phyloP scores from a whole-genome alignment of 1,140 invertebrate species.

The Penaeus vannamei region DNA sequence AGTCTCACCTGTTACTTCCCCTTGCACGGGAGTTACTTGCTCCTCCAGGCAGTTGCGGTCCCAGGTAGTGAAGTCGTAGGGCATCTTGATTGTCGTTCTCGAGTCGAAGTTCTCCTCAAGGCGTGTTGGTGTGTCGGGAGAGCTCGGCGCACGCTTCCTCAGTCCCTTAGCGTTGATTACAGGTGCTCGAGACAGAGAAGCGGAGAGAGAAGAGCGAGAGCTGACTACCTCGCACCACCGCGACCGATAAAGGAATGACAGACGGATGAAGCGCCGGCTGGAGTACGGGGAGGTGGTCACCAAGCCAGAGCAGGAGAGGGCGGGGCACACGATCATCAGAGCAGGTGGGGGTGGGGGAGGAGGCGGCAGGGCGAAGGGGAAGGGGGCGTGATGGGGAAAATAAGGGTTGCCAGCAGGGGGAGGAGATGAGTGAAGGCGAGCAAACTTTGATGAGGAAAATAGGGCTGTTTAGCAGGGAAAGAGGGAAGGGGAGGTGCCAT shows the following conservation, averaged over 20 bases:
- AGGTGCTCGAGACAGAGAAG: no score
- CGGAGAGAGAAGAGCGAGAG: neutral
- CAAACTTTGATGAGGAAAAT: no score
- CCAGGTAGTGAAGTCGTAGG: slow-evolving; percentile 48
- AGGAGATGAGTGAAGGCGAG: no score
- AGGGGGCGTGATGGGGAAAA: neutral
- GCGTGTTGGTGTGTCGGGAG: neutral
- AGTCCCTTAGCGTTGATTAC: neutral
- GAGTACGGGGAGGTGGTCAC: neutral
- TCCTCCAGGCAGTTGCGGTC: slow-evolving; percentile 49
- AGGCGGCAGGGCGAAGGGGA: neutral
- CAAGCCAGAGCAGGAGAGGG: neutral
- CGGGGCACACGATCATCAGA: neutral
- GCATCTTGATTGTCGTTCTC: slow-evolving; percentile 9
- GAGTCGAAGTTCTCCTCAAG: neutral
- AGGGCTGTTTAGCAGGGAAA: no score
- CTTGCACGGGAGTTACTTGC: slow-evolving; percentile 20
- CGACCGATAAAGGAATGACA: neutral
- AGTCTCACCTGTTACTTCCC: slow-evolving; percentile 18
- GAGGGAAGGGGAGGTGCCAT: no score
- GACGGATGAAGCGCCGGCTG: neutral
- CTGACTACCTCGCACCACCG: neutral
- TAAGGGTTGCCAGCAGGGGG: no score
- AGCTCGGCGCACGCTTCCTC: neutral
- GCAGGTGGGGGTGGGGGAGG: neutral